Conservation (phyloP, 2,888 invertebrate genomes). For the Eulithis prunata region DNA sequence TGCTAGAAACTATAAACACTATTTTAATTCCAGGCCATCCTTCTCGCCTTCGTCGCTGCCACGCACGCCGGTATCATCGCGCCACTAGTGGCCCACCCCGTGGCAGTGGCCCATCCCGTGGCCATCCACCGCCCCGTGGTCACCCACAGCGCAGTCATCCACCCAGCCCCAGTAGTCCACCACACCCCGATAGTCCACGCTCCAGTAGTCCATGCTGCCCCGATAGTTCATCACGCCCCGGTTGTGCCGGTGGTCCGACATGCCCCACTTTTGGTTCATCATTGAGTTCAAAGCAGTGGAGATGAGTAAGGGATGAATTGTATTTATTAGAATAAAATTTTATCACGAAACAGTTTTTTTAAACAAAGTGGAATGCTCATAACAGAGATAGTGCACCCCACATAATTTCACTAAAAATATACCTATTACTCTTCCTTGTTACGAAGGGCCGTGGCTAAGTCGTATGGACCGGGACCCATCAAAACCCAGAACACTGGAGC, state of each 20-base stretch:
- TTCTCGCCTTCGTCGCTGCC: slow-evolving; percentile 70
- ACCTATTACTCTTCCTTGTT: too few relatives aligned
- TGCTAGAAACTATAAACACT: background rate
- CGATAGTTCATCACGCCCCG: slow-evolving; percentile 55
- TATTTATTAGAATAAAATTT: slow-evolving; percentile 29
- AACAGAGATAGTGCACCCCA: too few relatives aligned
- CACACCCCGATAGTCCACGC: slow-evolving; percentile 49
- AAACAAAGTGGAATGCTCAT: background rate
- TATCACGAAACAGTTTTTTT: slow-evolving; percentile 1
- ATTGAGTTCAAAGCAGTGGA: slow-evolving; percentile 44
- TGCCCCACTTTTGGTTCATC: slow-evolving; percentile 63
- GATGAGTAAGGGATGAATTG: slow-evolving; percentile 16
- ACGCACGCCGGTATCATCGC: slow-evolving; percentile 69
- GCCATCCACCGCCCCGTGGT: slow-evolving; percentile 46
- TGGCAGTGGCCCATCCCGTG: slow-evolving; percentile 57
- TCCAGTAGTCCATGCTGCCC: slow-evolving; percentile 51
- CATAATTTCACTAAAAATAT: too few relatives aligned
- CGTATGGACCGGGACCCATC: too few relatives aligned
- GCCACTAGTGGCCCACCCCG: slow-evolving; percentile 64
- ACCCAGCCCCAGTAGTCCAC: slow-evolving; percentile 51
- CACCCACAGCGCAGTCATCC: slow-evolving; percentile 64
- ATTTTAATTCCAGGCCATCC: slow-evolving; percentile 63
- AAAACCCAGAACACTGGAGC: too few relatives aligned
- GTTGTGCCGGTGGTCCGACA: slow-evolving; percentile 43
- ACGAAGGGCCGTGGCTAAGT: too few relatives aligned